These are phyloP conservation scores for Drosophila simulans DNA, from an alignment of 1,140 invertebrate species.

Conservation along the genomic window DNA sequence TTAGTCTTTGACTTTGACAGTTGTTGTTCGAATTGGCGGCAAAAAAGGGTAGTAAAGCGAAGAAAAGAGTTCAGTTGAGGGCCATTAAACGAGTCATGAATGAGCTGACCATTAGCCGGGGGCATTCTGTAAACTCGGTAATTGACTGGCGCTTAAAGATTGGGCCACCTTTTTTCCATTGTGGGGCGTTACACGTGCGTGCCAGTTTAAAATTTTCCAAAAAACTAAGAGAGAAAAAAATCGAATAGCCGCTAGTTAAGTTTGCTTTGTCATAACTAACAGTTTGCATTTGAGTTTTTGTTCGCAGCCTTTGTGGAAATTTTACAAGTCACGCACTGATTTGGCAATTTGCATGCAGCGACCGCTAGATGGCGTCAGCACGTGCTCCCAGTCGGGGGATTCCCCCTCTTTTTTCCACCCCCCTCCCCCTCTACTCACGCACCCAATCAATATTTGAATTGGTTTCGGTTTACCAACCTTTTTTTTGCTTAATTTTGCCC, in stretches of 20 bases:
- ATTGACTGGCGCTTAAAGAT: constrained; percentile 43
- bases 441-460: constrained; percentile 48
- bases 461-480: constrained; percentile 1
- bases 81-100: constrained; percentile 49
- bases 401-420: constrained; percentile 2
- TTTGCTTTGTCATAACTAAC: constrained; percentile 67
- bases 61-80: constrained; percentile 24
- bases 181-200: constrained; percentile 64
- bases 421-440: not conserved
- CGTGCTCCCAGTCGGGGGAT: constrained; percentile 38
- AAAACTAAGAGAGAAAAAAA: constrained; percentile 16
- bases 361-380: constrained; percentile 65
- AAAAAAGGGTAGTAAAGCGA: constrained; percentile 25
- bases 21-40: constrained; percentile 53
- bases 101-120: constrained; percentile 56
- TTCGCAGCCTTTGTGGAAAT: constrained; percentile 32
- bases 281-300: constrained; percentile 45
- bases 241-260: constrained; percentile 52
- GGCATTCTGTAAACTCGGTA: constrained; percentile 51
- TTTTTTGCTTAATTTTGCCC: constrained; percentile 12
- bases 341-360: constrained; percentile 72
- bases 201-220: constrained; percentile 33
- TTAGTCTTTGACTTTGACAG: constrained; percentile 69
- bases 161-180: constrained; percentile 44
- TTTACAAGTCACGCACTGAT: constrained; percentile 77